Percentiles rank a stretch among this genome's conserved stretches.
phyloP scores from a whole-genome alignment of 1,140 invertebrate genomes.

The Temnothorax longispinosus region DNA sequence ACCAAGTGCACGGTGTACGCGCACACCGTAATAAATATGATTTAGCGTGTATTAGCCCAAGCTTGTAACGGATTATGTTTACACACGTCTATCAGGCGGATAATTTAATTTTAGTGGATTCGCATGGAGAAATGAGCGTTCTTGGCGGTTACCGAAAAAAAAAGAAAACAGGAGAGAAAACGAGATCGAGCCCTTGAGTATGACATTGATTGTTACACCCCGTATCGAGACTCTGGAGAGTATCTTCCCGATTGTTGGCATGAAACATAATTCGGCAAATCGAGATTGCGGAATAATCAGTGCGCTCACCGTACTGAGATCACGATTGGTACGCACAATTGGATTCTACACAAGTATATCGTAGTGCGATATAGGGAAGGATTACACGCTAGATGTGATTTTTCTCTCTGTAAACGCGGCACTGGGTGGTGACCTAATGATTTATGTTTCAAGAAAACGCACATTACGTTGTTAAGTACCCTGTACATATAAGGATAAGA shows the following conservation, averaged over 20 bases:
- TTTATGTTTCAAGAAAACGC: constrained; percentile 27
- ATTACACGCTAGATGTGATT: constrained; percentile 23
- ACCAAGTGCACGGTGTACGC: constrained; percentile 53
- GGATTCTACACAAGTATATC: neutral
- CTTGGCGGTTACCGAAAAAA: constrained; percentile 67
- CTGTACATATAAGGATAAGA: constrained; percentile 52
- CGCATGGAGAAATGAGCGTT: constrained; percentile 33
- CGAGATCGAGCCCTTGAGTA: constrained; percentile 23
- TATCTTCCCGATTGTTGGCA: constrained; percentile 28
- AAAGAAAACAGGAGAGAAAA: neutral
- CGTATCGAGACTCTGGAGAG: constrained; percentile 28
- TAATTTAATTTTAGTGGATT: constrained; percentile 60
- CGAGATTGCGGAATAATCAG: neutral
- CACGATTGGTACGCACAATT: neutral
- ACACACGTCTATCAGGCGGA: constrained; percentile 32
- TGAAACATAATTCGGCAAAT: constrained; percentile 37
- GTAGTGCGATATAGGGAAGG: neutral
- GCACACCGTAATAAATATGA: constrained; percentile 56
- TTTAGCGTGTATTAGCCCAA: constrained; percentile 29
- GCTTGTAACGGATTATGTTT: constrained; percentile 65
- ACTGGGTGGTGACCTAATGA: constrained; percentile 5
- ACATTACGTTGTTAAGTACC: constrained; percentile 18
- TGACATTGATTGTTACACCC: constrained; percentile 63
- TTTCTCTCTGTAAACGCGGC: neutral
- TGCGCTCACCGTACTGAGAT: constrained; percentile 8